A percentile compares a stretch with the other conserved stretches of the same genome.
These are phyloP conservation scores for Lacerta agilis DNA, from an alignment of 2,797 vertebrate genomes.

Conservation along the genomic window DNA sequence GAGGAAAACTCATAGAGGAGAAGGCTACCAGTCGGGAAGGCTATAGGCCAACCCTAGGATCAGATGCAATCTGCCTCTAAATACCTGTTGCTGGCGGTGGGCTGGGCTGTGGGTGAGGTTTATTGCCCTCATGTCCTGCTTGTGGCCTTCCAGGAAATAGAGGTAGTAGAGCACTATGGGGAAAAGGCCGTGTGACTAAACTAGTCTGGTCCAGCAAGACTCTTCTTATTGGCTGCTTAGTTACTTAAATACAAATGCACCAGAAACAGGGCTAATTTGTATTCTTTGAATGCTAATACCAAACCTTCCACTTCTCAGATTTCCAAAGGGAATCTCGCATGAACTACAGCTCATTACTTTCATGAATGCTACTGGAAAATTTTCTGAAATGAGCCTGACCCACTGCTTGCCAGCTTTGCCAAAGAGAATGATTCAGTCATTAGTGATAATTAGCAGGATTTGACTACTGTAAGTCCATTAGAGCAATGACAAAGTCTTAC, in stretches of 20 bases:
- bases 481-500: constrained; percentile 80
- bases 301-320: constrained; percentile 47
- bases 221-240: constrained; percentile 26
- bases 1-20: not conserved
- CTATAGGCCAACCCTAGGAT: not conserved
- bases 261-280: constrained; percentile 61
- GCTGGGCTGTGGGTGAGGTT: not conserved
- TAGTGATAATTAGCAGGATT: constrained; percentile 65
- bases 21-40: not conserved
- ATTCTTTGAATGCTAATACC: not conserved
- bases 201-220: not conserved
- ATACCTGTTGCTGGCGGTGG: not conserved
- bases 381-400: constrained; percentile 12
- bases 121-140: not conserved
- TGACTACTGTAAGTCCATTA: constrained; percentile 63
- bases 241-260: constrained; percentile 44
- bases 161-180: not conserved
- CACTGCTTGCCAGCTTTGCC: constrained; percentile 4
- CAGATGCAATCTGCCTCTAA: not conserved
- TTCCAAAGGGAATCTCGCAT: constrained; percentile 21
- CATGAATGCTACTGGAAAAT: constrained; percentile 26
- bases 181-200: not conserved
- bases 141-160: not conserved
- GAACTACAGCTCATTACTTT: constrained; percentile 20
- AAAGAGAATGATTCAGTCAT: constrained; percentile 29